These are phyloP conservation scores for Nasonia oneida DNA, from an alignment of 2,888 invertebrate species.

Conservation along the genomic window DNA sequence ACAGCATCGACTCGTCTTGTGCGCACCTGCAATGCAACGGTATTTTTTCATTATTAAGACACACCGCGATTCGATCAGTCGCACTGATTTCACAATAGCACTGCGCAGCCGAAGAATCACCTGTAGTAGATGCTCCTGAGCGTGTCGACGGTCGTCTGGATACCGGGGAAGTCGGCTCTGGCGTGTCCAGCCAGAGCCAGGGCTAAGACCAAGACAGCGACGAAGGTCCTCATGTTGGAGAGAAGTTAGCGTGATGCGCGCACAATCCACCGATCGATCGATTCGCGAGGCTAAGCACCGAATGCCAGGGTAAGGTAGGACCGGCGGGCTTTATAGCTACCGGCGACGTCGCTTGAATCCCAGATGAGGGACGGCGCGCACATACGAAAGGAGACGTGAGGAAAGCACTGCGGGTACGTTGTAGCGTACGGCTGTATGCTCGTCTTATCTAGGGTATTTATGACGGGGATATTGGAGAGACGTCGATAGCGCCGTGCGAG, in stretches of 20 bases:
- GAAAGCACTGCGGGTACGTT: constrained; percentile 73
- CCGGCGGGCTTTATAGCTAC: constrained; percentile 76
- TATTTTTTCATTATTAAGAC: background rate
- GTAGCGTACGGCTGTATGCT: constrained; percentile 71
- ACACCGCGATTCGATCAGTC: background rate
- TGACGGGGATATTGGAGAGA: constrained; percentile 1
- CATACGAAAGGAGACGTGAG: constrained; percentile 70
- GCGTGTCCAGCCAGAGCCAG: constrained; percentile 64
- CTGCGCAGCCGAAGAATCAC: constrained; percentile 66
- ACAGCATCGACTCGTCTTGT: constrained; percentile 74
- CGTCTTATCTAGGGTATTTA: constrained; percentile 62
- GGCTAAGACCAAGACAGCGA: constrained; percentile 69
- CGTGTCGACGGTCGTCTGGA: constrained; percentile 72
- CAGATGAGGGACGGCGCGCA: constrained; percentile 67
- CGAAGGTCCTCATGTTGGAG: constrained; percentile 71
- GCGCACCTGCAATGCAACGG: constrained; percentile 69
- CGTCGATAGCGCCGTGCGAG: background rate
- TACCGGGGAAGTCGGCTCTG: constrained; percentile 63
- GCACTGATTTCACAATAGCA: constrained; percentile 28
- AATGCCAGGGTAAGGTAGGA: constrained; percentile 74
- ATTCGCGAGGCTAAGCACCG: constrained; percentile 76
- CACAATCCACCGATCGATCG: constrained; percentile 68
- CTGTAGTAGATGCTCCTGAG: constrained; percentile 75
- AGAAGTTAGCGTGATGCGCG: background rate
- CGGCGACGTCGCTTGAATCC: constrained; percentile 65